Evolutionary conservation across 2,888 invertebrate species (phyloP).

Genomic region (Hemistola chrysoprasaria): DNA sequence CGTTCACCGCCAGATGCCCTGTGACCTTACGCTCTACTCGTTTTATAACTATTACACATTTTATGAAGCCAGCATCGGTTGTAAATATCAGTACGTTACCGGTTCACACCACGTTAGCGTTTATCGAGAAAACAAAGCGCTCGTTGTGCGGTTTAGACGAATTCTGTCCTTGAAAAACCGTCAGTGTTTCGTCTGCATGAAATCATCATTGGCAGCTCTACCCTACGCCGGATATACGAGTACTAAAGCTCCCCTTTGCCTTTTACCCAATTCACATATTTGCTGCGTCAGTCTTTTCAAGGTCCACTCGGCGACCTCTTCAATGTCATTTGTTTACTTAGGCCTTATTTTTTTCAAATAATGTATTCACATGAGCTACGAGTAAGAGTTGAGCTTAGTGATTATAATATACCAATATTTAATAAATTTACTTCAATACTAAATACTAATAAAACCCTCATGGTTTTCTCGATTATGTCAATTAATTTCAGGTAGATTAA

Average conservation of each 20-base stretch:
- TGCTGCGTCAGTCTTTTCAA: slow-evolving; percentile 14
- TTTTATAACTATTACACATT: slow-evolving; percentile 49
- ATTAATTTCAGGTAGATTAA: not conserved
- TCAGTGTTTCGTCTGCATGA: slow-evolving; percentile 16
- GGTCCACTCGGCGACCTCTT: slow-evolving; percentile 9
- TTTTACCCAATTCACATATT: slow-evolving; percentile 10
- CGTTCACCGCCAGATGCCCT: slow-evolving; percentile 73
- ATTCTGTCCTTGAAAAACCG: slow-evolving; percentile 24
- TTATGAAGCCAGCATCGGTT: slow-evolving; percentile 44
- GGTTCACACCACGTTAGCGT: slow-evolving; percentile 54
- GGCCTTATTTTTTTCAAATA: too few species aligned
- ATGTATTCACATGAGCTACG: too few species aligned
- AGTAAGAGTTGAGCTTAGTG: too few species aligned
- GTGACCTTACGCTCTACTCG: slow-evolving; percentile 66
- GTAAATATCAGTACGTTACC: slow-evolving; percentile 55
- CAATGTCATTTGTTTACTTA: slow-evolving; percentile 8
- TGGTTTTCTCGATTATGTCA: too few species aligned
- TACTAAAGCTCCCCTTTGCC: slow-evolving; percentile 11
- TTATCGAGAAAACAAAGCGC: slow-evolving; percentile 45
- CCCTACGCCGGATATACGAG: slow-evolving; percentile 6
- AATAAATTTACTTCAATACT: too few species aligned
- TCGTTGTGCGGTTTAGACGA: slow-evolving; percentile 39
- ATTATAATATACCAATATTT: too few species aligned
- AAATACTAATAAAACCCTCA: too few species aligned
- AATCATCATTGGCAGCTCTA: slow-evolving; percentile 19